Conservation (phyloP, 2,797 vertebrate genomes). For the Staurois parvus region DNA sequence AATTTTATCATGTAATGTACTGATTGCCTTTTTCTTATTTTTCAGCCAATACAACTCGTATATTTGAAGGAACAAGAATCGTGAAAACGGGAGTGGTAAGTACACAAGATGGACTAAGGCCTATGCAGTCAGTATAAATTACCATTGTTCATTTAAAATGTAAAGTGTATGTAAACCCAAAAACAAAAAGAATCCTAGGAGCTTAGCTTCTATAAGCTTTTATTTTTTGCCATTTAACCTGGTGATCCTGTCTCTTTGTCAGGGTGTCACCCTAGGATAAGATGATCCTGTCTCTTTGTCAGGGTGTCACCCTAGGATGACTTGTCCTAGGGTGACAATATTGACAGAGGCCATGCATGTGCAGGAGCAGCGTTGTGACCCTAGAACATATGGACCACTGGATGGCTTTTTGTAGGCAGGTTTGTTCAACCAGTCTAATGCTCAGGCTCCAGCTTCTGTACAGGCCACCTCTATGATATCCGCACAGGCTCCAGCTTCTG, state of each 20-base stretch:
- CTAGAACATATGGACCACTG: too few relatives aligned
- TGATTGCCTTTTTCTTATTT: constrained; percentile 39
- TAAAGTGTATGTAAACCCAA: neutral
- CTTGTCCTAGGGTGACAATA: too few relatives aligned
- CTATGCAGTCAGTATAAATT: neutral
- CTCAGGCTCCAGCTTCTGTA: too few relatives aligned
- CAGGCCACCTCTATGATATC: too few relatives aligned
- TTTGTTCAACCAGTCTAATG: too few relatives aligned
- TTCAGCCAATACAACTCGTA: constrained; percentile 94
- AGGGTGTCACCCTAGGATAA: too few relatives aligned
- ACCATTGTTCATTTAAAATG: neutral
- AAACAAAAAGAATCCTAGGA: neutral
- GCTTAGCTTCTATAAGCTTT: neutral
- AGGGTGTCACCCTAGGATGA: too few relatives aligned
- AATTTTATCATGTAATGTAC: neutral
- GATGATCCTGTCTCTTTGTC: neutral
- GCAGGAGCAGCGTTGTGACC: too few relatives aligned
- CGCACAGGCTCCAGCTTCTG: too few relatives aligned
- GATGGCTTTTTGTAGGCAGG: too few relatives aligned
- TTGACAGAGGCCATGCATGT: too few relatives aligned
- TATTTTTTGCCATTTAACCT: neutral
- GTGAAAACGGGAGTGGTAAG: constrained; percentile 98
- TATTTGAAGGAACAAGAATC: constrained; percentile 96
- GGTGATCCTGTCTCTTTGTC: neutral
- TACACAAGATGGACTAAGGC: constrained; percentile 24